Base-by-base conservation (phyloP, 2,113 vertebrate genomes). In the Sinocyclocheilus anophthalmus region DNA sequence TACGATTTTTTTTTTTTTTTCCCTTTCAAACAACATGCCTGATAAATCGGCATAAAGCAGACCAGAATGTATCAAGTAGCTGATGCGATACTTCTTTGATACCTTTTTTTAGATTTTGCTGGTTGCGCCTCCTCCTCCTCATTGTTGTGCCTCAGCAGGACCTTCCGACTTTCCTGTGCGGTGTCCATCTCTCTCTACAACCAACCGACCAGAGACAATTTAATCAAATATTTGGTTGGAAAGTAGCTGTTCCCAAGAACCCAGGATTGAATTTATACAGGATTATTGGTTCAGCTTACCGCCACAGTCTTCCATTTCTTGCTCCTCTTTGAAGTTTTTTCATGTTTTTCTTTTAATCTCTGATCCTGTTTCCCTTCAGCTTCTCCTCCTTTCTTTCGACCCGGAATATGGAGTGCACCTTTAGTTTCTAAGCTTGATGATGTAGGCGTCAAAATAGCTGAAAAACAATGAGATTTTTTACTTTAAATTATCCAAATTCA, bases 341-440 rank as follows among this genome's bases (percentile, higher is more conserved):
- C 96, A 87, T 96, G 96, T 83, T 96, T 96, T 88, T 96, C 96
- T 95, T 96, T 99, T 92, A 99, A 93, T 91, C 96, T 97, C 91
- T 95, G 94, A 90, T 99, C 98, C 91, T 98, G 98, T 80, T 98
- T 98, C 89, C 95, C n/a, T n/a, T 96, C 63, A 99, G 93, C 88
- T 96, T 97, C 92, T 99, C 97, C 94, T 98, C 98, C 88, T 96
- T 99, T 88, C 92, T 96, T 84, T 96, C 98, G 97, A 88, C 91
- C 98, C 99, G 89, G 3, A 84, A 73, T n/a, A 50, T 45, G 42
- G 8, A 53, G 45, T 45, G 42, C 42, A 45, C 10, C 9, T 45
- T 24, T 26, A 22, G 1, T 30, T 26, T 57, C 18, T 3, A 53
- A 33, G 13, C 3, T 45, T n/a, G 42, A 0, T 45, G 42, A 8